Evolutionary conservation across 2,797 vertebrate species (phyloP), one percentile per base, ranked within the genome.

Genomic region (Garrulus glandarius): DNA sequence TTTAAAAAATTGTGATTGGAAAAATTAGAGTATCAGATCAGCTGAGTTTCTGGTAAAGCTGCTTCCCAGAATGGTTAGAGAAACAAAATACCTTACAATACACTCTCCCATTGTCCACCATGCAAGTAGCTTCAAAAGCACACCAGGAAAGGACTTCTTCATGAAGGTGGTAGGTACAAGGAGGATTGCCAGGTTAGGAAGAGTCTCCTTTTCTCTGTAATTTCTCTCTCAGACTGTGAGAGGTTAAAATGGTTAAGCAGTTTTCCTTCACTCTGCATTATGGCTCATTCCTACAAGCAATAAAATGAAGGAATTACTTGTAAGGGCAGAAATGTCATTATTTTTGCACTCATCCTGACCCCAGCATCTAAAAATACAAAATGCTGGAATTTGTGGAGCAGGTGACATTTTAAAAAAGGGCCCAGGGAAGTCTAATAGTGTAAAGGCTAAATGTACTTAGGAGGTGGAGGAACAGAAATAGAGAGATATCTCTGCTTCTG

Each of bases 311-410:
- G 84, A 96, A 97, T 95, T 95, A 91, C 94, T 97, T 96, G 70
- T 96, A 97, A 97, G 95, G 91, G 84, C 92, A 95, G 72, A 97
- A 97, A 96, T 95, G 96, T 89, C 96, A 97, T 96, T 97, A 93
- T 96, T 97, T 97, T 97, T 97, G 95, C 90, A 97, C 96, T 98
- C 93, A 91, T 93, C 81, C 82, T 97, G 95, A 98, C 95, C 97
- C 84, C 85, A 95, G 86, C 87, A 95, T 97, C 97, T 98, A 97
- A 98, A 98, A 98, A 97, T 98, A 98, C 86, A 96, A 96, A 98
- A 97, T 91, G 83, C 82, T 97, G 91, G 93, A 96, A 98, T 97
- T 96, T 98, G 95, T 97, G 93, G 83, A 97, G 95, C 94, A 98
- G 97, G 96, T 98, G 97, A 97, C 96, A 97, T 97, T 97, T 97